These are phyloP conservation scores for Hylaeus anthracinus DNA, from an alignment of 1,140 invertebrate species.

Conservation along the genomic window DNA sequence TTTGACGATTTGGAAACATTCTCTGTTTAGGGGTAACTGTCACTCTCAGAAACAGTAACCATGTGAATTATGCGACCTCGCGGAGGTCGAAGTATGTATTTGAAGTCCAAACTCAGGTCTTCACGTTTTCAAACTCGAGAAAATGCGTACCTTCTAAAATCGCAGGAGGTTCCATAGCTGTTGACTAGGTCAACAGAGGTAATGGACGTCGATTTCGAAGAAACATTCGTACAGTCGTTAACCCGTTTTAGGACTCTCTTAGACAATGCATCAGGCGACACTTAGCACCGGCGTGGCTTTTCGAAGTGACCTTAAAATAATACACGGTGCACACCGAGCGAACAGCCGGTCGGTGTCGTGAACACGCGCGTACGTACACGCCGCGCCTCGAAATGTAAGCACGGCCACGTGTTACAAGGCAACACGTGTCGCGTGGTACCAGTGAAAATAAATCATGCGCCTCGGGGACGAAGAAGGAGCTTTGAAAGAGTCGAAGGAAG, in stretches of 20 bases:
- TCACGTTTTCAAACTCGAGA: too few relatives aligned
- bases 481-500: conserved; percentile 41
- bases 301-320: conserved; percentile 59
- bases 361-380: conserved; percentile 29
- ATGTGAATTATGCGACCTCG: too few relatives aligned
- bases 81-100: too few relatives aligned
- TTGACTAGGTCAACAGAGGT: background rate
- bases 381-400: conserved; percentile 61
- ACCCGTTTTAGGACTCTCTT: conserved; percentile 3
- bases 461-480: conserved; percentile 37
- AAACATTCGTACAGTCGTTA: background rate
- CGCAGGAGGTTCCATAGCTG: too few relatives aligned
- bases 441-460: conserved; percentile 70
- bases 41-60: too few relatives aligned
- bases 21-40: too few relatives aligned
- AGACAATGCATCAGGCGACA: conserved; percentile 31
- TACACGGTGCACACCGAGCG: conserved; percentile 51
- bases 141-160: too few relatives aligned
- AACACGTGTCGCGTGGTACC: conserved; percentile 70
- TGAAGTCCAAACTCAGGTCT: too few relatives aligned
- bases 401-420: conserved; percentile 65
- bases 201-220: background rate
- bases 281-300: background rate
- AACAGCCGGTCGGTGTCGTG: conserved; percentile 49
- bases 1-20: too few relatives aligned